Evolutionary conservation across 2,113 vertebrate species (phyloP), one percentile per base, ranked within the genome.

Genomic region (Sceloporus undulatus): DNA sequence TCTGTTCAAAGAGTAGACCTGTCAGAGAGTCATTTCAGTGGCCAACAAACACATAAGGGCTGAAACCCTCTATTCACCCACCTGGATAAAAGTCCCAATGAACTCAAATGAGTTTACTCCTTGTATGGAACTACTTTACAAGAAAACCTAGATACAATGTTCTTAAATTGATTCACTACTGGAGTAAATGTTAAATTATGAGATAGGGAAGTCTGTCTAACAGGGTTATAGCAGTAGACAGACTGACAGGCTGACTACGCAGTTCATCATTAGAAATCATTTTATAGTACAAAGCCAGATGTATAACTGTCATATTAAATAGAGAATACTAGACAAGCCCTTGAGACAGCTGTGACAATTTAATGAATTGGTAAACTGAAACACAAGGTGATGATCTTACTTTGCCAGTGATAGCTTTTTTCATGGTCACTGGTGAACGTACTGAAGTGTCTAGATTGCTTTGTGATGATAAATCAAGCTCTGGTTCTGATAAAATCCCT

Each of bases 381-480:
- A 82, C 1, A 87, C 81, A 5, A 16, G 13, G 5, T 54, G 38
- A 0, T 34, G 86, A 90, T 91, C 94, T 94, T 94, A 97, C 97
- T 93, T 96, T 90, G 85, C 82, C 87, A 84, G 90, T 54, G 0
- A 91, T 93, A 82, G 77, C 87, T 11, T 88, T 91, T 40, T 78
- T 68, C 79, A 65, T 91, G 66, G 92, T 92, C 34, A 76, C 77
- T 54, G 82, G 92, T 0, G 68, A 90, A 62, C 88, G 85, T 80
- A 84, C 74, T 59, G 95, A 93, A 38, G 85, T 10, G 42, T 85
- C 89, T 56, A 85, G 68, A 70, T n/a, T 93, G 54, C 66, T 66
- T 23, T 90, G 91, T 9, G 92, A 92, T 1, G 65, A 25, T 6
- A 89, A 77, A 18, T 25, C 29, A n/a, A 87, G 85, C 74, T 48